Percentiles rank a stretch among this genome's conserved stretches.
Conservation (phyloP, 1,140 invertebrate genomes). For the Orussus abietinus region DNA sequence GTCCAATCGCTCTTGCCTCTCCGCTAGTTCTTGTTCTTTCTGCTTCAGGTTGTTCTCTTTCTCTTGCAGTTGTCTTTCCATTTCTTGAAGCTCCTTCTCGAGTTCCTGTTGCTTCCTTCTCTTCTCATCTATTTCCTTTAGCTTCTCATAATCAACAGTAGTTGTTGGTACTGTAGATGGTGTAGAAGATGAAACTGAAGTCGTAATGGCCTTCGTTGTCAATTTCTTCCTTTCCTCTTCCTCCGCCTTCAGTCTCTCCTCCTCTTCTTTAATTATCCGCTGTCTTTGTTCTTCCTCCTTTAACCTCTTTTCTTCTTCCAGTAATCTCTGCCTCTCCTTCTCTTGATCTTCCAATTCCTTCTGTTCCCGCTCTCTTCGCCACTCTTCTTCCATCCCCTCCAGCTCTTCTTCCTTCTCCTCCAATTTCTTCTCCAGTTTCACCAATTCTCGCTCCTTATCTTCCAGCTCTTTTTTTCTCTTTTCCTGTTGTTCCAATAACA, state of each 20-base stretch:
- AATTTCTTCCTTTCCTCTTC: slow-evolving; percentile 3
- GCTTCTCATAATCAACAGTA: not conserved
- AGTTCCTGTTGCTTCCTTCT: slow-evolving; percentile 2
- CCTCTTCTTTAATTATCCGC: too few species aligned
- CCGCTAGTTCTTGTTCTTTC: slow-evolving; percentile 1
- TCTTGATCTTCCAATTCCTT: too few species aligned
- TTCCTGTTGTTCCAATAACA: not conserved
- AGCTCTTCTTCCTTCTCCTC: slow-evolving; percentile 9
- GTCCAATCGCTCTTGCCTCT: slow-evolving; percentile 6
- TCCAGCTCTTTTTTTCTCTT: not conserved
- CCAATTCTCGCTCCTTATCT: slow-evolving; percentile 2
- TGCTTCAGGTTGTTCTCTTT: slow-evolving; percentile 13
- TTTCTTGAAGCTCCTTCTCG: slow-evolving; percentile 5
- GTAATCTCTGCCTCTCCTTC: too few species aligned
- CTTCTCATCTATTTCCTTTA: slow-evolving; percentile 1
- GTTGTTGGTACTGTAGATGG: not conserved
- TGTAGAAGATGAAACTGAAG: not conserved
- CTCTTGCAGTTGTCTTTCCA: slow-evolving; percentile 1
- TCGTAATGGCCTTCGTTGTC: not conserved
- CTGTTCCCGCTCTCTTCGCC: too few species aligned
- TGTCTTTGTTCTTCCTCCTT: slow-evolving; percentile 12
- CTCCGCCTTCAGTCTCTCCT: not conserved
- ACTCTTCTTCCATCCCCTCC: too few species aligned
- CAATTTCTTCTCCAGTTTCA: slow-evolving; percentile 2
- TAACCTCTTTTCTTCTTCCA: not conserved